These are phyloP conservation scores for Mellilla xanthometata DNA, from an alignment of 2,888 invertebrate species.

Conservation along the genomic window DNA sequence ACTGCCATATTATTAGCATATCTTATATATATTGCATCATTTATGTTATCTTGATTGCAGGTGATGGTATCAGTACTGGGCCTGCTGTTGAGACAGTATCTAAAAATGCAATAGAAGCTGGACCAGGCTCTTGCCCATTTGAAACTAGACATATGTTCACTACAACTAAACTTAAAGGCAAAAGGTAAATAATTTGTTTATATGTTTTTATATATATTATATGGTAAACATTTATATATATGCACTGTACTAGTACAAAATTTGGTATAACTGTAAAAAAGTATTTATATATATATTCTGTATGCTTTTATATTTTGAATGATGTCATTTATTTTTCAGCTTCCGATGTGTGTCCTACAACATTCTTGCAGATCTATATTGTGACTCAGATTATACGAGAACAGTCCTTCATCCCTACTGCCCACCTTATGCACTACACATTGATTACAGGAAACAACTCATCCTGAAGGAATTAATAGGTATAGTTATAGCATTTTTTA, in stretches of 20 bases:
- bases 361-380: constrained; percentile 95
- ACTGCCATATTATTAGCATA: no score
- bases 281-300: no score
- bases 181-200: constrained; percentile 69
- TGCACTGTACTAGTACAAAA: no score
- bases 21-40: no score
- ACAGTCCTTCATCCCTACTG: constrained; percentile 92
- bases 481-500: no score
- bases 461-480: constrained; percentile 91
- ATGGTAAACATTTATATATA: no score
- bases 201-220: not conserved
- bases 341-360: constrained; percentile 94
- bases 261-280: no score
- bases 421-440: constrained; percentile 89
- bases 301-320: no score
- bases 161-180: constrained; percentile 69
- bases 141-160: constrained; percentile 90
- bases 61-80: constrained; percentile 79
- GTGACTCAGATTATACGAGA: constrained; percentile 91
- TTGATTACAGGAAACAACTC: constrained; percentile 94
- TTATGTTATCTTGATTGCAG: constrained; percentile 53
- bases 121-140: constrained; percentile 92
- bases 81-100: constrained; percentile 84
- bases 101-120: constrained; percentile 84
- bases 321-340: constrained; percentile 62